Evolutionary conservation across 1,140 invertebrate species (phyloP), one percentile per base, ranked within the genome.

Genomic region (Lordiphosa collinella): DNA sequence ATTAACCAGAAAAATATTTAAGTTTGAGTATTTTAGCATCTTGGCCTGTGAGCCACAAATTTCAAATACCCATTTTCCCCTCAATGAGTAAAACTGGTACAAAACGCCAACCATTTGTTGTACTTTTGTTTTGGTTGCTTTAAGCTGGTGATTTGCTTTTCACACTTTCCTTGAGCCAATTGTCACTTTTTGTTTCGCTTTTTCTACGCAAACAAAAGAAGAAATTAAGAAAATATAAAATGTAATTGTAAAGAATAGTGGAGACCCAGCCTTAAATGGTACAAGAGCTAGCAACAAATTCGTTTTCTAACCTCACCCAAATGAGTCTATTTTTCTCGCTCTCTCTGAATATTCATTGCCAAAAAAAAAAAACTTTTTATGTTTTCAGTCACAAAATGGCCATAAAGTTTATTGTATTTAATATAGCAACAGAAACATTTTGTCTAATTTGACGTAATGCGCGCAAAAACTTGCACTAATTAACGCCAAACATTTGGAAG

Each of bases 161-260:
- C 78, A 82, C 78, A 82, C 76, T 82, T 82, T 82, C 76, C 67
- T 76, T 82, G 76, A 60, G 76, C 76, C 71, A 82, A 76, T 80
- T 80, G 58, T 43, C 72, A 76, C 71, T 82, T 82, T 67, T 70
- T 63, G 71, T 84, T 76, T 36, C 43, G n/a, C n/a, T n/a, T n/a
- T n/a, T n/a, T n/a, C n/a, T n/a, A n/a, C n/a, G n/a, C n/a, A n/a
- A 76, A 67, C 53, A 44, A 29, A 48, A 37, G 68, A 72, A 63
- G 58, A 78, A 80, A 80, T 80, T 69, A 69, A 57, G 25, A 73
- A 55, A 65, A 69, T 61, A 37, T 54, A 35, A 55, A 72, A 58
- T 44, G 56, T 62, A 57, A 55, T 59, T 53, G 60, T 54, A 57
- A 48, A 52, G 25, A 7, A 29, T 2, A 57, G 18, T 22, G 18